Evolutionary conservation across 2,888 invertebrate genomes (phyloP), one percentile per base, ranked within the genome.

Genomic region (Epistrophe eligans): DNA sequence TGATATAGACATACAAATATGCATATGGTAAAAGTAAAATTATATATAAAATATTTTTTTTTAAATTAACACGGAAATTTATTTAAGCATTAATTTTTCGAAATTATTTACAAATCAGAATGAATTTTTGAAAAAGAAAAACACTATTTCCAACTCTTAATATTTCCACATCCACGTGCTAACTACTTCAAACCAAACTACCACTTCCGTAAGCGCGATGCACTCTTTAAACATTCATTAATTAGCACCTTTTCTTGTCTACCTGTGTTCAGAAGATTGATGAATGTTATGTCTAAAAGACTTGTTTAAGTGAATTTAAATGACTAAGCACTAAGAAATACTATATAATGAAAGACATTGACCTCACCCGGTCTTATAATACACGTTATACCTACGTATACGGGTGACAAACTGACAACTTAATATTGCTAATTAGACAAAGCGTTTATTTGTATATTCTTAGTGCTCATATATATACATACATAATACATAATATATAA

Each of bases 221-320:
- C 52, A 52, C 50, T 50, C 50, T 38, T 50, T 24, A 50, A 40
- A 38, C 48, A 74, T 74, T 74, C 43, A 70, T 57, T 76, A 76
- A 76, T 79, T 73, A 79, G 73, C 79, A 79, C 66, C 40, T 58
- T 73, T n/a, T 32, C 50, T 19, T 67, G 67, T 50, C 50, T 67
- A 50, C 55, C 43, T 55, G 17, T 73, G 11, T 64, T 66, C 32
- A 11, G 24, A 73, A 66, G 52, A 79, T 50, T 72, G 70, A 77
- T 62, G 62, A 57, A 72, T 64, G 67, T 58, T 55, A 35, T 17
- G 43, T 50, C 11, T 50, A 24, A 62, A 55, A 55, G 50, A 66
- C 67, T 45, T 62, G 60, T 80, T 71, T 40, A 74, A 70, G 38
- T 74, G 43, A 66, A 74, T 43, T 50, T 67, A 60, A 58, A 50